Conservation (phyloP, 2,113 vertebrate genomes). For the Embiotoca jacksoni region DNA sequence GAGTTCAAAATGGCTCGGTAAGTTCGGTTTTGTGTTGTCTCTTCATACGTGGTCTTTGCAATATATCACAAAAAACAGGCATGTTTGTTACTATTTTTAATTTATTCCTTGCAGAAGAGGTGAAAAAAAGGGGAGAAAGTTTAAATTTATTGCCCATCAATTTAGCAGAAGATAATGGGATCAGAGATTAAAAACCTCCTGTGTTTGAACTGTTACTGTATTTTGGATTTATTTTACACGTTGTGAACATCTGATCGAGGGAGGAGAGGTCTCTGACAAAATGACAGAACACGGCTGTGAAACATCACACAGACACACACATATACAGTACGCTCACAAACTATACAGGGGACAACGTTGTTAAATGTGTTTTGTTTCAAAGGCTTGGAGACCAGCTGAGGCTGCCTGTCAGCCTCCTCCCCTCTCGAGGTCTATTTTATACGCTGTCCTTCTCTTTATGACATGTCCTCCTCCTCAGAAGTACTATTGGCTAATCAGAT, state of each 20-base stretch:
- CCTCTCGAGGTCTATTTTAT: conserved; percentile 62
- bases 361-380: conserved; percentile 66
- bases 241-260: conserved; percentile 59
- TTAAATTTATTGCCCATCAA: background rate
- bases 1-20: background rate
- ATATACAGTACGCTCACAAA: conserved; percentile 14
- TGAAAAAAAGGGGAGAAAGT: background rate
- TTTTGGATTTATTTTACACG: conserved; percentile 42
- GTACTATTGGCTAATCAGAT: conserved; percentile 47
- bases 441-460: conserved; percentile 50
- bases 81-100: conserved; percentile 1
- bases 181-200: conserved; percentile 6
- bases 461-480: conserved; percentile 38
- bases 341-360: conserved; percentile 65
- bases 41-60: background rate
- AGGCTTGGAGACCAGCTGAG: conserved; percentile 65
- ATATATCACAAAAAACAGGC: background rate
- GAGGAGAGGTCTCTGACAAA: conserved; percentile 59
- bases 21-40: background rate
- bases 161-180: conserved; percentile 26
- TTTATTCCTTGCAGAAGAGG: background rate
- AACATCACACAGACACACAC: conserved; percentile 25
- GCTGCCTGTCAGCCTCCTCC: conserved; percentile 56
- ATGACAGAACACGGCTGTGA: conserved; percentile 66
- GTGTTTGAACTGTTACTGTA: conserved; percentile 38